Percentiles rank a stretch among this genome's conserved stretches.
Conservation (phyloP, 2,113 vertebrate species). For the Hassar affinis region DNA sequence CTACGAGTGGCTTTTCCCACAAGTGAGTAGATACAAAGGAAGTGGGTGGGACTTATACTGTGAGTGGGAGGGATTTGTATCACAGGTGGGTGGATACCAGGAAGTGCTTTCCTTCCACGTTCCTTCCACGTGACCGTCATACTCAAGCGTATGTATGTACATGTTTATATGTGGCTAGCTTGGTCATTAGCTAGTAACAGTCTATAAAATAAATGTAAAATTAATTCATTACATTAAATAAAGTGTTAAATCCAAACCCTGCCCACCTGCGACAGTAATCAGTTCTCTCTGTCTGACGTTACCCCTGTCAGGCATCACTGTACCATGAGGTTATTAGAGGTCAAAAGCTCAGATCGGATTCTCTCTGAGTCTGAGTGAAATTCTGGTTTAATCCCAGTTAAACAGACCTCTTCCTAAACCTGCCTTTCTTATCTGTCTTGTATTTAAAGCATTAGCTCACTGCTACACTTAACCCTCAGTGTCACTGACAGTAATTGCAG, state of each 20-base stretch:
- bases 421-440: slow-evolving; percentile 58
- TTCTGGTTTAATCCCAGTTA: slow-evolving; percentile 5
- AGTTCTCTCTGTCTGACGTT: neutral
- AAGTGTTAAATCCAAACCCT: neutral
- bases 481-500: slow-evolving; percentile 57
- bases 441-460: slow-evolving; percentile 62
- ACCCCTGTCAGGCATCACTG: neutral
- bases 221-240: neutral
- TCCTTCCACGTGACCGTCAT: no score
- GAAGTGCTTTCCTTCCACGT: no score
- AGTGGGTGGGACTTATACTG: no score
- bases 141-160: no score
- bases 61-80: no score
- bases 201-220: neutral
- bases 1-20: neutral
- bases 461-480: slow-evolving; percentile 34
- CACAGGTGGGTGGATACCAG: no score
- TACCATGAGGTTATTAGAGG: neutral
- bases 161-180: neutral
- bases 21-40: neutral
- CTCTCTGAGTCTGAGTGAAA: neutral
- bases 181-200: neutral
- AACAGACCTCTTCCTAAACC: slow-evolving; percentile 26
- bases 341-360: neutral
- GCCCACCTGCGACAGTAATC: neutral